Base-by-base conservation (phyloP, 2,113 vertebrate genomes). In the Sigmodon hispidus region DNA sequence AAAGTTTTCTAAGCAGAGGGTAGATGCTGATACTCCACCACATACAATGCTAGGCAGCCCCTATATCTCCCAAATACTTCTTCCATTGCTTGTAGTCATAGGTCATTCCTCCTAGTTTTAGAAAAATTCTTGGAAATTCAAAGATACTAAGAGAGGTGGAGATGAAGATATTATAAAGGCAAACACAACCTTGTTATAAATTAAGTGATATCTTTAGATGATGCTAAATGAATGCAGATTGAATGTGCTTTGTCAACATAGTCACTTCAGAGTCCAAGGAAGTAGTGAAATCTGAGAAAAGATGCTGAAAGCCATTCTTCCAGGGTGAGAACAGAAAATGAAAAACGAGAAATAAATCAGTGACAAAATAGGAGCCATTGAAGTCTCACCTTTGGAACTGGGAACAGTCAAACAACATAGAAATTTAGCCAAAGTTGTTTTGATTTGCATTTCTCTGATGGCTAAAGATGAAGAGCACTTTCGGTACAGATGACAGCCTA, bases 321-420 rank as follows among this genome's bases (percentile, higher is more conserved):
- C 26, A 93, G 10, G 26, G 85, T 84, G 43, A 31, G 4, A 26
- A 80, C 87, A 79, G 19, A 50, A 59, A 16, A 1, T 77, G 50
- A 70, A 89, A 87, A 83, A 63, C 13, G 70, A 59, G 34, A 91
- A 69, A 65, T 59, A 61, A 93, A 57, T 80, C 88, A 91, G 12
- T 76, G 55, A 89, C 63, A 59, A 89, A 69, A 59, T 48, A n/a
- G 6, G 79, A 89, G 17, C 3, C 21, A 87, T 29, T 87, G 61
- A 91, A 70, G 87, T 89, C 45, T 91, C 43, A 92, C 12, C n/a
- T 80, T 52, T 94, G 17, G n/a, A 92, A 69, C 13, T 93, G 55
- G 36, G 15, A 87, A 89, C 55, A 89, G 55, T 75, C 77, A 93
- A 11, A 84, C 89, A 61, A 86, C 61, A 67, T 34, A n/a, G n/a